Evolutionary conservation across 2,888 invertebrate species (phyloP).

Genomic region (Danaus chrysippus): DNA sequence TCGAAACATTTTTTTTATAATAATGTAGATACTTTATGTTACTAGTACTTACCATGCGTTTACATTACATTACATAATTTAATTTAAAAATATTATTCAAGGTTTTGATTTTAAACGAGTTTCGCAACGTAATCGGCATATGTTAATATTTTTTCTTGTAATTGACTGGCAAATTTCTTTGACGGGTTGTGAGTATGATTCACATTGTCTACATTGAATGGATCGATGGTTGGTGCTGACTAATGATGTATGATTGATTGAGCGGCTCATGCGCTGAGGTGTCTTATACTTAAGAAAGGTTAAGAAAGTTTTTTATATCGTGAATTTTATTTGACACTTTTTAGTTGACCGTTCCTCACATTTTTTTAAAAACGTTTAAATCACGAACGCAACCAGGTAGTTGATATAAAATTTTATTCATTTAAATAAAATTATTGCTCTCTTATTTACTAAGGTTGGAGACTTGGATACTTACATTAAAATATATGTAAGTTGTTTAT

Average conservation of each 20-base stretch:
- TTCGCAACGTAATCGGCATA: conserved; percentile 8
- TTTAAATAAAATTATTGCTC: no score
- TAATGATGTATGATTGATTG: conserved; percentile 65
- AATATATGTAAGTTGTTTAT: conserved; percentile 30
- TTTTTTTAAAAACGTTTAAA: background rate
- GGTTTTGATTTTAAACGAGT: background rate
- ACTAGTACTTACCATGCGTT: no score
- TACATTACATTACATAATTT: no score
- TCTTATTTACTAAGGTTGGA: conserved; percentile 13
- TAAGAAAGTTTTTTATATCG: conserved; percentile 18
- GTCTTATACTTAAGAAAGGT: conserved; percentile 45
- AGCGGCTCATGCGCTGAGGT: conserved; percentile 62
- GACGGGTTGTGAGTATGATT: conserved; percentile 33
- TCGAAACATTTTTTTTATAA: conserved; percentile 11
- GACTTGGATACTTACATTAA: conserved; percentile 13
- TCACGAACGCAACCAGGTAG: no score
- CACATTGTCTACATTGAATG: conserved; percentile 41
- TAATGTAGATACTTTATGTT: no score
- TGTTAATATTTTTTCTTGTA: conserved; percentile 29
- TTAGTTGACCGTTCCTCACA: background rate
- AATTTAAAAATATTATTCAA: background rate
- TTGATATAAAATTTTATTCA: conserved; percentile 4
- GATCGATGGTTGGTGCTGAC: conserved; percentile 51
- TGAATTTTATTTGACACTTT: conserved; percentile 11
- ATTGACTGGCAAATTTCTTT: conserved; percentile 32